Percentiles rank a stretch among this genome's conserved stretches.
Conservation (phyloP, 2,113 vertebrate genomes). For the Solea solea region DNA sequence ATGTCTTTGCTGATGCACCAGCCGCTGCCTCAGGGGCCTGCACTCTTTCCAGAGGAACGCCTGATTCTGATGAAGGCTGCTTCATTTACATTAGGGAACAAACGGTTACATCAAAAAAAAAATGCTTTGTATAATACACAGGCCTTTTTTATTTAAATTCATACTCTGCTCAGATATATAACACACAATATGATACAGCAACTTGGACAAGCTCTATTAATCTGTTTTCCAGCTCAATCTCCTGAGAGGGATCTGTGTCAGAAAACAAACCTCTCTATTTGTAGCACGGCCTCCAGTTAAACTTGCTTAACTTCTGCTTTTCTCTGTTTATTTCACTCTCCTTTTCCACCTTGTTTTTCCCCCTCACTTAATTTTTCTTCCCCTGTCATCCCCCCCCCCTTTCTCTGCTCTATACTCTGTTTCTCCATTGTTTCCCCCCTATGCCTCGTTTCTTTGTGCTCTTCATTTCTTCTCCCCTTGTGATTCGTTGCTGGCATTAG, state of each 20-base stretch:
- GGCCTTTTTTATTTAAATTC: constrained; percentile 23
- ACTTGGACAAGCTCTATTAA: constrained; percentile 57
- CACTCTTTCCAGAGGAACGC: constrained; percentile 1
- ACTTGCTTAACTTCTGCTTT: constrained; percentile 50
- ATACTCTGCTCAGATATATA: constrained; percentile 43
- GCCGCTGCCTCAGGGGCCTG: constrained; percentile 3
- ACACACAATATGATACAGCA: constrained; percentile 56
- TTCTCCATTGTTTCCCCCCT: not conserved
- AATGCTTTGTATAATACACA: constrained; percentile 10
- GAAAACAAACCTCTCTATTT: constrained; percentile 69
- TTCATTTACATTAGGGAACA: not conserved
- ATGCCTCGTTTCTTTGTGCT: constrained; percentile 41
- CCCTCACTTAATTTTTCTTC: constrained; percentile 20
- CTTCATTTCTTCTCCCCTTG: constrained; percentile 25
- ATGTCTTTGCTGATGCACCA: constrained; percentile 6
- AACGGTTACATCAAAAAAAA: not conserved
- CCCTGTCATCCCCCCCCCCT: constrained; percentile 20
- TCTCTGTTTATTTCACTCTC: constrained; percentile 18
- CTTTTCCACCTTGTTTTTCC: constrained; percentile 1
- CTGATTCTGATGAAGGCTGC: not conserved
- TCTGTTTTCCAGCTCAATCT: constrained; percentile 73
- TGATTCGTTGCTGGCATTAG: constrained; percentile 30
- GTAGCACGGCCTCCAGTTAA: constrained; percentile 55
- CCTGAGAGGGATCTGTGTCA: constrained; percentile 75
- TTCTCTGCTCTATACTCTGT: constrained; percentile 30